Percentiles rank a stretch among this genome's conserved stretches.
These are phyloP conservation scores for Heliocidaris erythrogramma DNA, from an alignment of 35 echinoderm and acorn worm genomes.

Conservation along the genomic window DNA sequence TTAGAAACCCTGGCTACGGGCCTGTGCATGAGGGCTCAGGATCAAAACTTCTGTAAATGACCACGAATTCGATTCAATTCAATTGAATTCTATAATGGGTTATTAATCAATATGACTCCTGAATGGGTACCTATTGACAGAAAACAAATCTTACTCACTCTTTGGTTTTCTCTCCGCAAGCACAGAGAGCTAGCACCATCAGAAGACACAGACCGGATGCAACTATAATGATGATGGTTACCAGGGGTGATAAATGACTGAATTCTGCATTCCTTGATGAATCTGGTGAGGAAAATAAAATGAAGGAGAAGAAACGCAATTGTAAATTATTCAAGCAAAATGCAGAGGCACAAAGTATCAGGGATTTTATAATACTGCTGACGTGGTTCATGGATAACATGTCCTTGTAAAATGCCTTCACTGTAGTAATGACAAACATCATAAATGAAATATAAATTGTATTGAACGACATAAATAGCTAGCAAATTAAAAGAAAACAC, in stretches of 20 bases:
- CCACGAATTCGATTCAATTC: too few relatives aligned
- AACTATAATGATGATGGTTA: neutral
- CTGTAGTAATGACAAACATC: too few relatives aligned
- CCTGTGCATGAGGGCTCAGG: too few relatives aligned
- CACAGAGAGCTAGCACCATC: neutral
- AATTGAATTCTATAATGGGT: too few relatives aligned
- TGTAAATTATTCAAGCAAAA: neutral
- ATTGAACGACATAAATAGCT: too few relatives aligned
- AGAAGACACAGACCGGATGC: neutral
- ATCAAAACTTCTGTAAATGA: too few relatives aligned
- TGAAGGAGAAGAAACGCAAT: neutral
- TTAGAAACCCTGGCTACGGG: too few relatives aligned
- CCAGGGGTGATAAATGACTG: neutral
- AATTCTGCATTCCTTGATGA: neutral
- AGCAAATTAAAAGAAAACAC: too few relatives aligned
- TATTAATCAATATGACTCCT: too few relatives aligned
- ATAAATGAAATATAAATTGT: too few relatives aligned
- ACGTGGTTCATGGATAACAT: too few relatives aligned
- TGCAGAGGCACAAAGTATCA: neutral
- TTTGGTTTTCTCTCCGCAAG: conserved; percentile 27
- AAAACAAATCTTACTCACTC: neutral
- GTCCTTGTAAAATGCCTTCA: too few relatives aligned
- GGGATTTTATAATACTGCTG: neutral
- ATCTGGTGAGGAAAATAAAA: neutral
- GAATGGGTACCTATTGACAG: neutral